Percentiles rank a stretch among this genome's conserved stretches.
Evolutionary conservation across 1,140 invertebrate species (phyloP).

Genomic region (Archivesica marissinica): DNA sequence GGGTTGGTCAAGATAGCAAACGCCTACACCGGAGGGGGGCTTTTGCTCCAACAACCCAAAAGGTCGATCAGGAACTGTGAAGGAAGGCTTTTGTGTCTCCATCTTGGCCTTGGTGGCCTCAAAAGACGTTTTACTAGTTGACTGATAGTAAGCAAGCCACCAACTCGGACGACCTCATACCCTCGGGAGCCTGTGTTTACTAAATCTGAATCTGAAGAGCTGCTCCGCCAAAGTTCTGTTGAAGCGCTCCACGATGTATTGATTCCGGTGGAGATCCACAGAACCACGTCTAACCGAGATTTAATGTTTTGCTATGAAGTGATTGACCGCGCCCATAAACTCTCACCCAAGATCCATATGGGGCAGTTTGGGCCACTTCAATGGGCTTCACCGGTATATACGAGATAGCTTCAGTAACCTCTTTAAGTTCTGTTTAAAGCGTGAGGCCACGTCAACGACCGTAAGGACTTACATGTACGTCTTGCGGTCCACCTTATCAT

Average conservation of each 20-base stretch:
- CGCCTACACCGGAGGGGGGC: background rate
- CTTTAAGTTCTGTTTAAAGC: background rate
- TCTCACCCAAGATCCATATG: no score
- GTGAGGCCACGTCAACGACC: background rate
- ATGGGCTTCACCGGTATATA: background rate
- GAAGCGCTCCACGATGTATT: no score
- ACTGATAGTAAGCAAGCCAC: background rate
- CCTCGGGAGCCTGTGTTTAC: background rate
- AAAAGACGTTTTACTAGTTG: background rate
- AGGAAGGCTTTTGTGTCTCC: background rate
- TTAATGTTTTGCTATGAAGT: background rate
- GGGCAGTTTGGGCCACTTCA: no score
- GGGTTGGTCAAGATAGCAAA: no score
- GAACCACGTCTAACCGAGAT: background rate
- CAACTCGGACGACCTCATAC: background rate
- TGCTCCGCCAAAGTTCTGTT: background rate
- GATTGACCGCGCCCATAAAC: background rate
- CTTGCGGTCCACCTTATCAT: no score
- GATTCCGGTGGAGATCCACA: background rate
- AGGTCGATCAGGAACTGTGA: background rate
- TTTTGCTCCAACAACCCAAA: background rate
- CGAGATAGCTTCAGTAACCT: background rate
- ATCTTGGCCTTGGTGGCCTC: background rate
- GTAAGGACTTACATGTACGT: background rate
- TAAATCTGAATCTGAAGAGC: background rate